Evolutionary conservation across 2,888 invertebrate species (phyloP).

Genomic region (Rhodophaea formosa): DNA sequence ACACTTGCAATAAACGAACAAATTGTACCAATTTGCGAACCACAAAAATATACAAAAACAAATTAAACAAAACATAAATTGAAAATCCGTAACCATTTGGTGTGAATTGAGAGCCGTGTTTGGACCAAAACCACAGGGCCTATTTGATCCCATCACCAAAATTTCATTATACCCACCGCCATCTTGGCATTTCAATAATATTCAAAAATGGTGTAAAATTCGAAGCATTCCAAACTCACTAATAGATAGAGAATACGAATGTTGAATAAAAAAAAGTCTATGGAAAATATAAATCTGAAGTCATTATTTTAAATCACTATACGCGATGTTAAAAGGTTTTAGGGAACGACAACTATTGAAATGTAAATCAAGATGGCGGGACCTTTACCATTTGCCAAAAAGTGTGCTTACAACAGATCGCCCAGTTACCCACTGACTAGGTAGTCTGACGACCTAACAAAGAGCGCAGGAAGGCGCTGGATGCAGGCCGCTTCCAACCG

Average conservation of each 20-base stretch:
- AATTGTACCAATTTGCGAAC: not conserved
- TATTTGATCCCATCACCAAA: constrained; percentile 11
- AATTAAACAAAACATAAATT: not conserved
- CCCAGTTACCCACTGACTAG: no score
- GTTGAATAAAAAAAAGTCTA: no score
- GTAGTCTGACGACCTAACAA: no score
- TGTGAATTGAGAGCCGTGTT: not conserved
- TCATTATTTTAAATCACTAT: no score
- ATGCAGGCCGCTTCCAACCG: no score
- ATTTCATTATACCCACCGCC: not conserved
- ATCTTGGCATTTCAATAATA: not conserved
- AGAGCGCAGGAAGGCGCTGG: no score
- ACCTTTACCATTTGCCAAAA: not conserved
- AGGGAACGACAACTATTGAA: not conserved
- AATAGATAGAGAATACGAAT: no score
- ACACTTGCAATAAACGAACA: constrained; percentile 1
- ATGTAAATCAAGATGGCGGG: not conserved
- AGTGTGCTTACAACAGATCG: not conserved
- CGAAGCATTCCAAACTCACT: no score
- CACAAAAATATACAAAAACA: not conserved
- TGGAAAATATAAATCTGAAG: no score
- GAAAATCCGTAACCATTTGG: not conserved
- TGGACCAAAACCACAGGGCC: not conserved
- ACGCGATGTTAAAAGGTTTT: no score
- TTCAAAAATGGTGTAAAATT: no score